Conservation (phyloP, 2,797 vertebrate genomes). For the Sciurus carolinensis region DNA sequence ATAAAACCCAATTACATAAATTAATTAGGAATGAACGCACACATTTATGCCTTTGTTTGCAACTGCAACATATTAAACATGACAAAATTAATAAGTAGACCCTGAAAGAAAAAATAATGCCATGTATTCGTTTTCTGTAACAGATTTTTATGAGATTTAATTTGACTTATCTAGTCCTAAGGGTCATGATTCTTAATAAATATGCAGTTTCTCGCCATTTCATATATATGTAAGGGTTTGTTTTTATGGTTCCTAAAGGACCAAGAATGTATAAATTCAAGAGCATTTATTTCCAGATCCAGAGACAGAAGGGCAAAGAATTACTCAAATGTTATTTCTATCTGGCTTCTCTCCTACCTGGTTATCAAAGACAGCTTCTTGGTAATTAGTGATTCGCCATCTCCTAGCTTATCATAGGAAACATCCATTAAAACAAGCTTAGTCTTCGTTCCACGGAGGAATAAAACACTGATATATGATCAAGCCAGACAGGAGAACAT, state of each 20-base stretch:
- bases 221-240: slow-evolving; percentile 48
- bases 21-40: slow-evolving; percentile 90
- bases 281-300: slow-evolving; percentile 63
- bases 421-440: slow-evolving; percentile 64
- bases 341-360: not conserved
- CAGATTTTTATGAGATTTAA: slow-evolving; percentile 83
- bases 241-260: slow-evolving; percentile 75
- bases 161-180: slow-evolving; percentile 78
- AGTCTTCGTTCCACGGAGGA: slow-evolving; percentile 4
- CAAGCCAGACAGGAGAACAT: slow-evolving; percentile 9
- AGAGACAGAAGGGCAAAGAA: slow-evolving; percentile 74
- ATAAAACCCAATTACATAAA: slow-evolving; percentile 92
- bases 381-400: slow-evolving; percentile 56
- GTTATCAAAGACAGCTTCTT: slow-evolving; percentile 62
- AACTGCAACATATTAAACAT: slow-evolving; percentile 88
- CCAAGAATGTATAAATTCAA: slow-evolving; percentile 74
- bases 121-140: slow-evolving; percentile 73
- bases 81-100: slow-evolving; percentile 86
- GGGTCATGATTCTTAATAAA: slow-evolving; percentile 75
- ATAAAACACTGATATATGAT: slow-evolving; percentile 7
- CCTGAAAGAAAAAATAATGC: slow-evolving; percentile 84
- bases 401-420: slow-evolving; percentile 27
- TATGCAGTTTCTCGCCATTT: slow-evolving; percentile 67
- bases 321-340: slow-evolving; percentile 66
- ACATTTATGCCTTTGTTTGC: slow-evolving; percentile 89